These are phyloP conservation scores for Drosophila tripunctata DNA, from an alignment of 2,888 invertebrate genomes.

Conservation along the genomic window DNA sequence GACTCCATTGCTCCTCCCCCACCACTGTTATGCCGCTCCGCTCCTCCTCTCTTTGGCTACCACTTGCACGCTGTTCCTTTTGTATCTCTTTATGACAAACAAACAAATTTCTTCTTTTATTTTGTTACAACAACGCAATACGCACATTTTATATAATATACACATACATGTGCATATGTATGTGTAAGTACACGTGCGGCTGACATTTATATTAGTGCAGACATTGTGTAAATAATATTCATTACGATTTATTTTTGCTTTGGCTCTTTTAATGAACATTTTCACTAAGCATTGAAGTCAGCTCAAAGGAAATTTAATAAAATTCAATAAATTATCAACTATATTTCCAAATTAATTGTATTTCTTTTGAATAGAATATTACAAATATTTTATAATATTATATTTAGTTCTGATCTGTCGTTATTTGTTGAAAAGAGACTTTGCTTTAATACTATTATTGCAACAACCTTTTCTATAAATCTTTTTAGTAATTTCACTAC, in stretches of 20 bases:
- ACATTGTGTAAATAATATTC: conserved; percentile 37
- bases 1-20: conserved; percentile 47
- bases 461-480: too few relatives aligned
- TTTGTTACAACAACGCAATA: conserved; percentile 31
- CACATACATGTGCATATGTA: neutral
- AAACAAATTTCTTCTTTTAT: conserved; percentile 45
- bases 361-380: too few relatives aligned
- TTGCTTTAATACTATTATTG: too few relatives aligned
- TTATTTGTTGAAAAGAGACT: too few relatives aligned
- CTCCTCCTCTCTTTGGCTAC: neutral
- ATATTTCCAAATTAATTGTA: too few relatives aligned
- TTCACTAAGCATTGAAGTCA: too few relatives aligned
- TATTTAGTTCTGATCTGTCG: too few relatives aligned
- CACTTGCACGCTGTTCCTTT: conserved; percentile 28
- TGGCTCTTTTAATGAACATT: neutral
- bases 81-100: conserved; percentile 44
- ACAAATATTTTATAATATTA: too few relatives aligned
- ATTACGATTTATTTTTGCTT: conserved; percentile 19
- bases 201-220: conserved; percentile 15
- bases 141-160: conserved; percentile 1
- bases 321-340: too few relatives aligned
- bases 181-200: neutral
- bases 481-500: too few relatives aligned
- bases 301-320: too few relatives aligned
- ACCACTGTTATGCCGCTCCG: neutral